Evolutionary conservation across 1,140 invertebrate genomes (phyloP).

Genomic region (Caenorhabditis briggsae): DNA sequence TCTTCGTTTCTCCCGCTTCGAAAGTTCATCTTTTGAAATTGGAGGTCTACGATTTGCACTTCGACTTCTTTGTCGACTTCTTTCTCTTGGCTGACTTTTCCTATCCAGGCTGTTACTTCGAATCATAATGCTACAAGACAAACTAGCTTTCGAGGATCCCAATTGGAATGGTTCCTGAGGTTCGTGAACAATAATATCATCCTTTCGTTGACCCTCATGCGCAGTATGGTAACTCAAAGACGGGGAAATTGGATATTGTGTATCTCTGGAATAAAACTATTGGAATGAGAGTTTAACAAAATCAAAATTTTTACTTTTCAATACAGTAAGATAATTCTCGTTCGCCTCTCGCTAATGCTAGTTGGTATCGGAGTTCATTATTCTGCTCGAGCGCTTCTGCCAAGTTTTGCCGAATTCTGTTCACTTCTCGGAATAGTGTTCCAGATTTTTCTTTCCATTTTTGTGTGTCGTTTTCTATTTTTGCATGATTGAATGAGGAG

Average conservation of each 20-base stretch:
- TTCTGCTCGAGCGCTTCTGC: slow-evolving; percentile 67
- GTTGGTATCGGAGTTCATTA: slow-evolving; percentile 67
- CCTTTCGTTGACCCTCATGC: slow-evolving; percentile 13
- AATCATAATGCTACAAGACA: slow-evolving; percentile 25
- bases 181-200: slow-evolving; percentile 46
- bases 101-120: slow-evolving; percentile 53
- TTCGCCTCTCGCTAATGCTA: slow-evolving; percentile 73
- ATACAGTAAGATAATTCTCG: slow-evolving; percentile 70
- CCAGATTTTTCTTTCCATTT: slow-evolving; percentile 74
- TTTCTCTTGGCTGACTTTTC: slow-evolving; percentile 58
- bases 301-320: slow-evolving; percentile 21
- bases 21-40: slow-evolving; percentile 41
- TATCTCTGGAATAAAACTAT: not conserved
- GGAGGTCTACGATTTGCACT: slow-evolving; percentile 52
- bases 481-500: not conserved
- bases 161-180: slow-evolving; percentile 27
- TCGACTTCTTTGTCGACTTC: slow-evolving; percentile 42
- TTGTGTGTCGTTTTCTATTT: slow-evolving; percentile 34
- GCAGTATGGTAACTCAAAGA: slow-evolving; percentile 32
- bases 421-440: slow-evolving; percentile 74
- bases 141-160: slow-evolving; percentile 19
- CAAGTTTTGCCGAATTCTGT: slow-evolving; percentile 68
- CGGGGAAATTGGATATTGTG: slow-evolving; percentile 25
- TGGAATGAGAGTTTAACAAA: not conserved
- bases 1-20: slow-evolving; percentile 20